These are phyloP conservation scores for Pristionchus entomophagus DNA, from an alignment of 2,888 invertebrate genomes.

Conservation along the genomic window DNA sequence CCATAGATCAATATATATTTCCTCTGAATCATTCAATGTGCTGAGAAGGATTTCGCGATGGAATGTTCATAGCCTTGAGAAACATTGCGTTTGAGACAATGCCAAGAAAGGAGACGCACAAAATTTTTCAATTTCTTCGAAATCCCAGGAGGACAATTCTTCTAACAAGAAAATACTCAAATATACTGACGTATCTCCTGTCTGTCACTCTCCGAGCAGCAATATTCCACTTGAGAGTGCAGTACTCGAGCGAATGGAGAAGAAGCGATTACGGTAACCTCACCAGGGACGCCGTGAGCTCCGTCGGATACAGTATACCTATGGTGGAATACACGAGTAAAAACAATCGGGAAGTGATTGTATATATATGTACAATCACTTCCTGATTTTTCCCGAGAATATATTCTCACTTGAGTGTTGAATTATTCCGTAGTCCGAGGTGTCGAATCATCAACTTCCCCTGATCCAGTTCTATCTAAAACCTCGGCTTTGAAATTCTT, in stretches of 20 bases:
- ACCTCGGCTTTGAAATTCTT: not conserved
- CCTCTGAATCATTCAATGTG: too few relatives aligned
- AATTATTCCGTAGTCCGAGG: conserved; percentile 56
- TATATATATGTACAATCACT: not conserved
- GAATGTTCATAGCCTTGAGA: too few relatives aligned
- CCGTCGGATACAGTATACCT: conserved; percentile 72
- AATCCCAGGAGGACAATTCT: too few relatives aligned
- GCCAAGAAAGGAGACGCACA: too few relatives aligned
- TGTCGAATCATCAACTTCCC: conserved; percentile 60
- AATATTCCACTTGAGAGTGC: conserved; percentile 49
- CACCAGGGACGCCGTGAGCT: conserved; percentile 57
- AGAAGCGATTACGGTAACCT: conserved; percentile 56
- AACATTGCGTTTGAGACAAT: too few relatives aligned
- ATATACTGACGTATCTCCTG: conserved; percentile 50
- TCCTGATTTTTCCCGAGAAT: too few relatives aligned
- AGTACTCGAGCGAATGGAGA: conserved; percentile 65
- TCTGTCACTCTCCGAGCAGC: conserved; percentile 53
- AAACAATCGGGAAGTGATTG: too few relatives aligned
- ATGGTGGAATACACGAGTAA: not conserved
- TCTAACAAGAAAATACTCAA: not conserved
- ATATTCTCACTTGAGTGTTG: conserved; percentile 50
- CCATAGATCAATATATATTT: not conserved
- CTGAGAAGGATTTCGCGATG: too few relatives aligned
- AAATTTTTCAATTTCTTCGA: too few relatives aligned
- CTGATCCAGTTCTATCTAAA: conserved; percentile 41